Percentiles rank a stretch among this genome's conserved stretches.
Evolutionary conservation across 1,140 invertebrate species (phyloP).

Genomic region (Patella vulgata): DNA sequence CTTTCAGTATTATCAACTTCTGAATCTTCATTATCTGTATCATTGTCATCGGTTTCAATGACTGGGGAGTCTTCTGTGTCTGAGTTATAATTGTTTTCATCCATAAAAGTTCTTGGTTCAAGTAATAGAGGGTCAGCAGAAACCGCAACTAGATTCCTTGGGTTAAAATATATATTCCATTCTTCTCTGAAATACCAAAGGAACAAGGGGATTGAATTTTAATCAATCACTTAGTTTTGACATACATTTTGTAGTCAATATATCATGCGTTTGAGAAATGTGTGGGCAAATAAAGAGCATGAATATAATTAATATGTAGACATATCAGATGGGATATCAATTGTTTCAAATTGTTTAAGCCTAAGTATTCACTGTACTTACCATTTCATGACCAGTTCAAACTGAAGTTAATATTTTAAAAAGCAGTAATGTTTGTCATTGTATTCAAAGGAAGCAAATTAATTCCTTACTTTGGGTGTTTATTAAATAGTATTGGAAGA

Average conservation of each 20-base stretch:
- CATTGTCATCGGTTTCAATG: constrained; percentile 27
- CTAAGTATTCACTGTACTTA: too few species aligned
- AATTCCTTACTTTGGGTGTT: constrained; percentile 67
- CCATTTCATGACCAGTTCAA: too few species aligned
- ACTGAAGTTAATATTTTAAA: too few species aligned
- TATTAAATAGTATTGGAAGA: constrained; percentile 93
- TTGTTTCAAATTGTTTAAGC: too few species aligned
- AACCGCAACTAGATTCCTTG: constrained; percentile 81
- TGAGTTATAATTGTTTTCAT: constrained; percentile 91
- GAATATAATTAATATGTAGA: too few species aligned
- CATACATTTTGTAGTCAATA: too few species aligned
- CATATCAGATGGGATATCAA: too few species aligned
- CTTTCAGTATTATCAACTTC: neutral
- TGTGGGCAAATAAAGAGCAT: too few species aligned
- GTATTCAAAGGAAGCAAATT: neutral
- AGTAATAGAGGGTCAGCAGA: constrained; percentile 88
- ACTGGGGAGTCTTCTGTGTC: constrained; percentile 82
- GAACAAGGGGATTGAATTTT: too few species aligned
- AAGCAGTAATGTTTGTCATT: too few species aligned
- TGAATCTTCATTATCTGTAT: constrained; percentile 19
- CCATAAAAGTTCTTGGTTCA: constrained; percentile 93
- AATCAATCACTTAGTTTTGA: too few species aligned
- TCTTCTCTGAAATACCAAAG: constrained; percentile 68
- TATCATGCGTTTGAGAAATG: too few species aligned
- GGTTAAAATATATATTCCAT: constrained; percentile 79